These are phyloP conservation scores for Dorcus hopei DNA, from an alignment of 2,888 invertebrate genomes.

Conservation along the genomic window DNA sequence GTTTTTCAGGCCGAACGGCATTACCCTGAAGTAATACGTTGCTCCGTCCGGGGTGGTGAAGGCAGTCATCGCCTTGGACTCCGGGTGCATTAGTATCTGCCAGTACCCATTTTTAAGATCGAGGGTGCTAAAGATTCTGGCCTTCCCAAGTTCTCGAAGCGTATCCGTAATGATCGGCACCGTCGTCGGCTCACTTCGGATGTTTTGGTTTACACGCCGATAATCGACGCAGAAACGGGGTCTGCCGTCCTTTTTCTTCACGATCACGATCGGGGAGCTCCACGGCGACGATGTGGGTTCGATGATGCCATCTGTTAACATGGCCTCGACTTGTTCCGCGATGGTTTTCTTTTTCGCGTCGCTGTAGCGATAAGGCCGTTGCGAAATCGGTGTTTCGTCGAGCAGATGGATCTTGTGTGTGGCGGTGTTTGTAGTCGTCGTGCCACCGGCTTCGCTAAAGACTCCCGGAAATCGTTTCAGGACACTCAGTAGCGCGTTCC, in stretches of 20 bases:
- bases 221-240: slow-evolving; percentile 27
- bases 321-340: slow-evolving; percentile 21
- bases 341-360: slow-evolving; percentile 20
- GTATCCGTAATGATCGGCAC: slow-evolving; percentile 27
- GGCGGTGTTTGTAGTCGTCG: background rate
- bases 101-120: slow-evolving; percentile 36
- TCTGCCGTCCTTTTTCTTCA: slow-evolving; percentile 25
- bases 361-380: slow-evolving; percentile 25
- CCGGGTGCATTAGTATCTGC: slow-evolving; percentile 31
- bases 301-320: slow-evolving; percentile 24
- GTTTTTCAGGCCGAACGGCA: slow-evolving; percentile 28
- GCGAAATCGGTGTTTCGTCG: slow-evolving; percentile 11
- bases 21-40: slow-evolving; percentile 31
- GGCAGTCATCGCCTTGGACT: slow-evolving; percentile 27
- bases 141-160: slow-evolving; percentile 29
- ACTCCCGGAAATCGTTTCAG: background rate
- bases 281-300: slow-evolving; percentile 22
- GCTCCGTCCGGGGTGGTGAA: slow-evolving; percentile 32
- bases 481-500: too few relatives aligned
- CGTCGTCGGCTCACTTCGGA: slow-evolving; percentile 17
- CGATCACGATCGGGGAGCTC: slow-evolving; percentile 22
- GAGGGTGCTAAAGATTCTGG: slow-evolving; percentile 32
- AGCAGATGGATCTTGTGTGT: background rate
- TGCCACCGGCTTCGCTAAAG: background rate
- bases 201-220: slow-evolving; percentile 20